Percentiles rank a stretch among this genome's conserved stretches.
Conservation (phyloP, 2,113 vertebrate genomes). For the Pteronura brasiliensis region DNA sequence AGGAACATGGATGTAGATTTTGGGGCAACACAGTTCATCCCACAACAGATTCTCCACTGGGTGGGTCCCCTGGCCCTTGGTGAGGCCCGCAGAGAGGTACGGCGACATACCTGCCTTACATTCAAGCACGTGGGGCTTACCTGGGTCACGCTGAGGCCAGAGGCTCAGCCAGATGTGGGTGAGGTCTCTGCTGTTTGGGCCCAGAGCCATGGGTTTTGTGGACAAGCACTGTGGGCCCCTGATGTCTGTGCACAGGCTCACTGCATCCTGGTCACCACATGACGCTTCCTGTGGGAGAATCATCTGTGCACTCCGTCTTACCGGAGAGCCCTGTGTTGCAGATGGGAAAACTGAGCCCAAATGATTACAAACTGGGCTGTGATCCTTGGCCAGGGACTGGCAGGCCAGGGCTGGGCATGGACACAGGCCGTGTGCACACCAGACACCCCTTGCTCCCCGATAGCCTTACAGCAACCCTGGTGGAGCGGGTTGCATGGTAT, state of each 20-base stretch:
- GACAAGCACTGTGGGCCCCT: background rate
- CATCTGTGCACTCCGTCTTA: rapidly evolving
- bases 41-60: background rate
- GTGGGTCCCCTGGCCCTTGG: rapidly evolving
- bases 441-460: background rate
- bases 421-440: background rate
- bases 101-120: rapidly evolving
- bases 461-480: background rate
- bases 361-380: background rate
- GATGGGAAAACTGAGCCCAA: background rate
- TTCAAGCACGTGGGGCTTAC: background rate
- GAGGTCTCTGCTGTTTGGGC: background rate
- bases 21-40: background rate
- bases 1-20: background rate
- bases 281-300: too few species aligned
- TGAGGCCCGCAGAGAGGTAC: background rate
- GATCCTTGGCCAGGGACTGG: background rate
- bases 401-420: background rate
- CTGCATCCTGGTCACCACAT: background rate
- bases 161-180: background rate
- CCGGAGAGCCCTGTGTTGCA: background rate
- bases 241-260: background rate
- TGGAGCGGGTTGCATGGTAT: background rate
- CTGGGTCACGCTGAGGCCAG: background rate
- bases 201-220: background rate